Evolutionary conservation across 2,888 invertebrate species (phyloP), one percentile per base, ranked within the genome.

Genomic region (Lamproptera curius): DNA sequence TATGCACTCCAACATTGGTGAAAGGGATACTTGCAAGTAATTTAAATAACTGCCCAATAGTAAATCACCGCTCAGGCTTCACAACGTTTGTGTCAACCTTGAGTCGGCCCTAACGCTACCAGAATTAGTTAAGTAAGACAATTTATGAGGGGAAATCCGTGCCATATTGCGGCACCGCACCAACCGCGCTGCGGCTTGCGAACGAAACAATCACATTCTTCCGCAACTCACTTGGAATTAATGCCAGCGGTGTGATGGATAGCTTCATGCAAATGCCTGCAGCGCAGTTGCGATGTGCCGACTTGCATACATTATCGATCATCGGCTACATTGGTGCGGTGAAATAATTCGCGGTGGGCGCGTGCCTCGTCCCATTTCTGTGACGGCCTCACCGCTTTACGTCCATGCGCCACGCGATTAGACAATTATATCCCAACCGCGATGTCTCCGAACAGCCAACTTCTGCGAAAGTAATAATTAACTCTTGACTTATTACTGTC

Each of bases 361-460:
- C 61, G 63, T 73, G 76, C 76, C 81, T 79, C 67, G 67, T 58
- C 64, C 62, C 60, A 59, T 68, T 70, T 58, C 52, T 62, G 58
- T 68, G 79, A 76, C 70, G 70, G 67, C 71, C 72, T 76, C 77
- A 75, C 71, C 70, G 62, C 63, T 63, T 80, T 75, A 81, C 78
- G 68, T 65, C 59, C 60, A 59, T 58, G 62, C 64, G 61, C 73
- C 80, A 79, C 74, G 80, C 80, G 74, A 79, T 74, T 71, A 66
- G 67, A 61, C 65, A 63, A 63, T 61, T 60, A 59, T 56, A 57
- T 54, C 61, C 57, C 60, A 61, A 61, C 61, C 56, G 57, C 62
- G 55, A 59, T 67, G 50, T 50, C 76, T 67, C 76, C 70, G 61
- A 55, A 58, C 57, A 50, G 45, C 45, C 63, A 50, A 62, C 56